A percentile compares a stretch with the other conserved stretches of the same genome.
phyloP scores from a whole-genome alignment of 2,888 invertebrate genomes.

The Allolobophora icterica region DNA sequence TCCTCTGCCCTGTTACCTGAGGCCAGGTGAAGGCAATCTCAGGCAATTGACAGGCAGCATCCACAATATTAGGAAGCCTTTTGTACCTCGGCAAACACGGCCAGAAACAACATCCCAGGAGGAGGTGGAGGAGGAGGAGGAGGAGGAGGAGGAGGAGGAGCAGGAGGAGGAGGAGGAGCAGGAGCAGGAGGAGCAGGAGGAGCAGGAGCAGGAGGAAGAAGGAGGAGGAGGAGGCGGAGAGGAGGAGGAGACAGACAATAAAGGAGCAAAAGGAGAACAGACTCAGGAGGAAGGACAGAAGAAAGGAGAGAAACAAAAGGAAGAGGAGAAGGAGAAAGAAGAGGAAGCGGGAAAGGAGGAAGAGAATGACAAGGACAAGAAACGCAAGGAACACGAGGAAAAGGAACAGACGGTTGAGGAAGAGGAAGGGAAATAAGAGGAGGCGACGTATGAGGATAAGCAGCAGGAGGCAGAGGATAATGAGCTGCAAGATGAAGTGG shows the following conservation, averaged over 20 bases:
- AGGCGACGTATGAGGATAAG: neutral
- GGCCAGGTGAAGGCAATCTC: neutral
- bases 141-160: neutral
- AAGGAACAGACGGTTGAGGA: no score
- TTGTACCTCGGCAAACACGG: neutral
- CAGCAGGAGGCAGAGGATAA: neutral
- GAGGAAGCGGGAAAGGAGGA: neutral
- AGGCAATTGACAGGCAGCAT: constrained; percentile 3
- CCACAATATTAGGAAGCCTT: constrained; percentile 9
- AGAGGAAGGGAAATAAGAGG: neutral
- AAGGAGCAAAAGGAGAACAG: no score
- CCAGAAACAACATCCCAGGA: neutral
- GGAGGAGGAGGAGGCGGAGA: neutral
- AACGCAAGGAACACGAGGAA: no score
- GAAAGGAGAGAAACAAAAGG: neutral
- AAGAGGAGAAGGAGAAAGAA: neutral
- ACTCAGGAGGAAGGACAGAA: no score
- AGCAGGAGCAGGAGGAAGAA: no score
- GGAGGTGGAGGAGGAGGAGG: neutral
- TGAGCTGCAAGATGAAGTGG: neutral
- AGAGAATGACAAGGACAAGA: no score
- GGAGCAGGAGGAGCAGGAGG: neutral
- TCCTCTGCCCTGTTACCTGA: neutral
- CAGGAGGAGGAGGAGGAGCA: neutral
- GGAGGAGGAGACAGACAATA: neutral